phyloP scores from a whole-genome alignment of 2,888 invertebrate genomes.

The Tetheella fluctuosa region DNA sequence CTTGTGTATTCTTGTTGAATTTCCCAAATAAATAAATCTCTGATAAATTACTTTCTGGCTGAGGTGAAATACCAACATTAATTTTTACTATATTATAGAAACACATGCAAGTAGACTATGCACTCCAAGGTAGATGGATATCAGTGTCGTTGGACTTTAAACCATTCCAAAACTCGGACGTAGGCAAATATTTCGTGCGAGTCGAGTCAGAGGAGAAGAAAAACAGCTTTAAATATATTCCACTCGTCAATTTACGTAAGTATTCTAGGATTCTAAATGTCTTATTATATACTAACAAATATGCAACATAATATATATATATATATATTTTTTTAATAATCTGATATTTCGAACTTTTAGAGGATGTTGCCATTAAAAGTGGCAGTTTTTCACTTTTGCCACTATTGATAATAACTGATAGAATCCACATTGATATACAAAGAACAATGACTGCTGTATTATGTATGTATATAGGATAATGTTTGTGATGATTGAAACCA shows the following conservation, averaged over 20 bases:
- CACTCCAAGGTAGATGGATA: neutral
- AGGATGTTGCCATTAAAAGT: neutral
- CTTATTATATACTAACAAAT: too few relatives aligned
- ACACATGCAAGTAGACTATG: neutral
- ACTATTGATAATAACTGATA: too few relatives aligned
- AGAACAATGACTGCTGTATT: too few relatives aligned
- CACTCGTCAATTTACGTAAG: slow-evolving; percentile 35
- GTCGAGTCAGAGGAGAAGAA: slow-evolving; percentile 10
- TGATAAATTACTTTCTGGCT: too few relatives aligned
- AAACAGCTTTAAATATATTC: slow-evolving; percentile 21
- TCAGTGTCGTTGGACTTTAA: slow-evolving; percentile 15
- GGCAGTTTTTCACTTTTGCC: neutral
- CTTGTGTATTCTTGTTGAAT: too few relatives aligned
- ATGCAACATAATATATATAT: too few relatives aligned
- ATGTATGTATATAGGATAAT: too few relatives aligned
- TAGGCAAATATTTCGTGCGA: slow-evolving; percentile 25
- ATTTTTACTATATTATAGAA: neutral
- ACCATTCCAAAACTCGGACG: slow-evolving; percentile 10
- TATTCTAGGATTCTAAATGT: slow-evolving; percentile 15
- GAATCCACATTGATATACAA: neutral
- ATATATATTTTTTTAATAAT: too few relatives aligned
- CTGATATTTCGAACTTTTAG: too few relatives aligned
- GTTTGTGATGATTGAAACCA: too few relatives aligned
- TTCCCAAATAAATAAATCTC: too few relatives aligned
- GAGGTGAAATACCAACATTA: neutral